phyloP scores from a whole-genome alignment of 2,797 vertebrate species.

The Rhincodon typus region DNA sequence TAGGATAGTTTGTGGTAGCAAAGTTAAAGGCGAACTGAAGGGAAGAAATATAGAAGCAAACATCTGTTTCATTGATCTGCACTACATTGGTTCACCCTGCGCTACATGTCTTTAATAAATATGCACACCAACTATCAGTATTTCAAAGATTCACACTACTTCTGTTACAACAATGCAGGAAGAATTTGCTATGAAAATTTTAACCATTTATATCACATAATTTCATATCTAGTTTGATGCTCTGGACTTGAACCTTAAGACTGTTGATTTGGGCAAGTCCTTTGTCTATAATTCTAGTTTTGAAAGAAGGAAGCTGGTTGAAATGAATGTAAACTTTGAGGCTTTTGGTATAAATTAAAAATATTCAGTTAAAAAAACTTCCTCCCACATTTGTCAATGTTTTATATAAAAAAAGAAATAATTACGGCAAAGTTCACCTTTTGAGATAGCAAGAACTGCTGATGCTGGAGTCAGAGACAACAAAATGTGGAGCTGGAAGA shows the following conservation, averaged over 20 bases:
- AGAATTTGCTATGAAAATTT: background rate
- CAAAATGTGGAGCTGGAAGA: no score
- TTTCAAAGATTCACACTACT: background rate
- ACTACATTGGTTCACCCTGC: background rate
- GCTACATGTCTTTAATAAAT: background rate
- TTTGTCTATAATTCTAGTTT: background rate
- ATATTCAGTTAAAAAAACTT: background rate
- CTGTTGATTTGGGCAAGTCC: background rate
- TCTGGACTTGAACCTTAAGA: background rate
- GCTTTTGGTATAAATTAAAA: no score
- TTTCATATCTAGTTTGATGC: background rate
- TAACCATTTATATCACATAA: background rate
- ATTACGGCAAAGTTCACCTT: no score
- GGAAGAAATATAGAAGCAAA: background rate
- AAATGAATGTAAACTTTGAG: background rate
- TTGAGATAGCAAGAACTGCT: no score
- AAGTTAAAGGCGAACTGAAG: background rate
- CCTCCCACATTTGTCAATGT: background rate
- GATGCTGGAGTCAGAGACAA: no score
- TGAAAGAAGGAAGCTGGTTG: background rate
- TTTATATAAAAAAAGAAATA: no score
- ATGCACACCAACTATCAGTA: background rate
- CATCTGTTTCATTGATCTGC: background rate
- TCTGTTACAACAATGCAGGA: background rate
- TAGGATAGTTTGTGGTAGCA: background rate